Evolutionary conservation across 2,888 invertebrate genomes (phyloP), one percentile per base, ranked within the genome.

Genomic region (Bellardia bayeri): DNA sequence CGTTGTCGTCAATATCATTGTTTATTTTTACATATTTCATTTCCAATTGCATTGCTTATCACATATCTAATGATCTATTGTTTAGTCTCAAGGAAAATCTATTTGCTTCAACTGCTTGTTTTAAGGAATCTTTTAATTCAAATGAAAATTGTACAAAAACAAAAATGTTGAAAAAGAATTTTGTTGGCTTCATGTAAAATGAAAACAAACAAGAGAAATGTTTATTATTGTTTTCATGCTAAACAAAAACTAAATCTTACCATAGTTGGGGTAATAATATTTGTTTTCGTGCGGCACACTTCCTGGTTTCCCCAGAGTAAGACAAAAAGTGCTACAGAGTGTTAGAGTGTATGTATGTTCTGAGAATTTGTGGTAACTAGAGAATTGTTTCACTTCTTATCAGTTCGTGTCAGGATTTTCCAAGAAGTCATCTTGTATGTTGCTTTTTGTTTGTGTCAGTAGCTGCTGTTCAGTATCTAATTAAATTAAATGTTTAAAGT

Each of bases 391-490:
- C 14, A 56, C 23, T 82, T 82, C 61, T 72, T 79, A 79, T 86
- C 82, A 61, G 42, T 33, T 74, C 68, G 74, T 74, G 76, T 69
- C 74, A 82, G 72, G 64, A 81, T 66, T 64, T 80, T 69, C 40
- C 0, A 40, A 51, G 33, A 61, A 71, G 49, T 80, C 16, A 37
- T 16, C 51, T 56, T 56, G 9, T 45, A 3, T 13, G 8, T 51
- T 51, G 30, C 3, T 33, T n/a, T 37, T 6, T 63, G 30, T 63
- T 7, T 61, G 23, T 23, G 13, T 61, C 33, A 16, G 16, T 63
- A 40, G 8, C 11, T 61, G 3, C 30, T 30, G 16, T 66, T 66
- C 2, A 11, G 16, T 56, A 66, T 23, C 33, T 78, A 45, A 30
- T 58, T 3, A n/a, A n/a, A n/a, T n/a, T n/a, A n/a, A n/a, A n/a